Base-by-base conservation (phyloP, 2,797 vertebrate species). In the Tokudaia tokunoshimensis region DNA sequence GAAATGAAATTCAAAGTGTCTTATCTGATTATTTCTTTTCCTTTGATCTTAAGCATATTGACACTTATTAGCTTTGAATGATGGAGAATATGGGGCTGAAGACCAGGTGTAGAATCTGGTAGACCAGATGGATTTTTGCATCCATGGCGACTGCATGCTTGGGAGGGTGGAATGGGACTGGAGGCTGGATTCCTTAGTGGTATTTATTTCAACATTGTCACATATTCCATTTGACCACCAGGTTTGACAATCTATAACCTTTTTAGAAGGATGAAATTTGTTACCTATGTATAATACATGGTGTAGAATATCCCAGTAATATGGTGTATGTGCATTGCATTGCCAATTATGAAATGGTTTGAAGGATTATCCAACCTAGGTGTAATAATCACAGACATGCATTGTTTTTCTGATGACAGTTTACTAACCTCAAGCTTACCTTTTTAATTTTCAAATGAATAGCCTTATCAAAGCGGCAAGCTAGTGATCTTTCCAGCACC, bases 181-280 rank as follows among this genome's bases (percentile, higher is more conserved):
- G 37, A 59, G 13, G 82, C 78, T 86, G 37, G 31, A 55, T 89
- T 84, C 37, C 92, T 84, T 29, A 15, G 22, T 86, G 34, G 72
- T 88, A 24, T 70, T 70, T 70, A 8, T 55, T 83, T 89, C 59
- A 93, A 37, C 37, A 67, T 75, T 19, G 12, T 47, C 91, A 34
- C 22, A 81, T 92, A 87, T 92, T 96, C 67, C 34, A 72, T 88
- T 85, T 80, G 34, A 94, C 22, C 41, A 61, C 65, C 26, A 97
- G n/a, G 14, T 93, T 61, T 94, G 59, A 89, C 47, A 92, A 88
- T 89, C 59, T 89, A 1, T 82, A 83, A 82, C 67, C 87, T 65
- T 80, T 70, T 94, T 86, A 92, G n/a, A 57, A 96, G 55, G 93
- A 96, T 92, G 2, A 91, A 94, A 80, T 93, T 17, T 91, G 75